Conservation (phyloP, 2,888 invertebrate genomes). For the Chrysodeixis includens region DNA sequence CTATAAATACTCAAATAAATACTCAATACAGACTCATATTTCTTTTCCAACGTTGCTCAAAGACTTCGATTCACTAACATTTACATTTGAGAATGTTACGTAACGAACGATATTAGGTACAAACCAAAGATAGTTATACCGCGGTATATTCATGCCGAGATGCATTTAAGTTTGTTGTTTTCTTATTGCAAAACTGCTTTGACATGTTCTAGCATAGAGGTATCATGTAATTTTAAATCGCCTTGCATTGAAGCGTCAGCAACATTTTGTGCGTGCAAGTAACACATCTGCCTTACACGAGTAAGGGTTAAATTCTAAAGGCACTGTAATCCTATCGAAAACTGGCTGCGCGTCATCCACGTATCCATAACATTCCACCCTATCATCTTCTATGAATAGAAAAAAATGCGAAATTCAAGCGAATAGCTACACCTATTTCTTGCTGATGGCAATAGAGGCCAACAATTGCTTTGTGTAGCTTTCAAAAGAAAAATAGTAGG, state of each 20-base stretch:
- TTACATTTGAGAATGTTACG: neutral
- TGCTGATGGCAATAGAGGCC: slow-evolving; percentile 76
- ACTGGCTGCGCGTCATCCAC: slow-evolving; percentile 21
- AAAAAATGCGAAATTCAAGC: slow-evolving; percentile 65
- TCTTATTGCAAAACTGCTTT: no score
- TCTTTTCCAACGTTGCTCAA: neutral
- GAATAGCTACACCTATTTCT: slow-evolving; percentile 72
- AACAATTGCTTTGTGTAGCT: slow-evolving; percentile 82
- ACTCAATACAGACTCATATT: neutral
- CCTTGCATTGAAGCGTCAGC: neutral
- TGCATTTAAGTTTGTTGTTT: no score
- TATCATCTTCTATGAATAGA: slow-evolving; percentile 62
- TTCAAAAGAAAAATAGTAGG: slow-evolving; percentile 79
- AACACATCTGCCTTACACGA: no score
- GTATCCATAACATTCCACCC: slow-evolving; percentile 43
- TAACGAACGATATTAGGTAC: no score
- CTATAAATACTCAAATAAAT: neutral
- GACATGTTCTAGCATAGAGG: no score
- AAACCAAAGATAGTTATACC: no score
- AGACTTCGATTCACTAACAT: neutral
- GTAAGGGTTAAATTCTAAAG: neutral
- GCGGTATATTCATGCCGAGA: no score
- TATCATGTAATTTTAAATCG: no score
- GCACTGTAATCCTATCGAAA: slow-evolving; percentile 24
- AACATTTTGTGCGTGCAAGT: neutral